phyloP scores from a whole-genome alignment of 2,797 vertebrate genomes.

The Uromys caudimaculatus region DNA sequence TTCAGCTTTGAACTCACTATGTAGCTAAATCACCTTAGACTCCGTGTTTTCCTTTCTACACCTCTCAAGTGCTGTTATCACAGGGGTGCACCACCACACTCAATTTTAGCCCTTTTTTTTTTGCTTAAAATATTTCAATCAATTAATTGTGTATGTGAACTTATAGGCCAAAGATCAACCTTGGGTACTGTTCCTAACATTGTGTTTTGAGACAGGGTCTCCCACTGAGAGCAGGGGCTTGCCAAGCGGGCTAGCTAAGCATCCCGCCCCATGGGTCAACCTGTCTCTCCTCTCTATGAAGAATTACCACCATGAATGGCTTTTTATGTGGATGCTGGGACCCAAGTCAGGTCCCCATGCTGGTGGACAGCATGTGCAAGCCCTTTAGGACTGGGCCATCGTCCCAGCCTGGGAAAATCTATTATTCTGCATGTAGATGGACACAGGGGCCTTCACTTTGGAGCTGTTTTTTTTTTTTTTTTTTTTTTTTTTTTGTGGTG shows the following conservation, averaged over 20 bases:
- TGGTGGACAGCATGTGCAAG: background rate
- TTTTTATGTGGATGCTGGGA: background rate
- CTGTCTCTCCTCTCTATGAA: background rate
- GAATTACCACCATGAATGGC: background rate
- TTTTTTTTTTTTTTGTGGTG: background rate
- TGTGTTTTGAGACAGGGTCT: background rate
- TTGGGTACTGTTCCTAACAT: background rate
- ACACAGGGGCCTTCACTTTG: background rate
- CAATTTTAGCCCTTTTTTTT: background rate
- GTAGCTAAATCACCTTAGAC: background rate
- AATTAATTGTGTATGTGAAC: background rate
- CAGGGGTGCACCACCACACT: background rate
- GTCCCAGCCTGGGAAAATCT: background rate
- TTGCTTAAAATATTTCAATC: background rate
- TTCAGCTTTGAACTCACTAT: background rate
- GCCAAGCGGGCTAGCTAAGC: background rate
- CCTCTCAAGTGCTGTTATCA: background rate
- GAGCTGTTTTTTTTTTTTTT: background rate
- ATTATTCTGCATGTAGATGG: background rate
- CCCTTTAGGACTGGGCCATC: background rate
- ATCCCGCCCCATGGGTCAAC: background rate
- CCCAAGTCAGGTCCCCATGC: background rate
- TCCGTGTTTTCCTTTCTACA: background rate
- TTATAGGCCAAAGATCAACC: background rate
- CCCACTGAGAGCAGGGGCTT: background rate